These are phyloP conservation scores for Parnassius mnemosyne DNA, from an alignment of 2,888 invertebrate species.

Conservation along the genomic window DNA sequence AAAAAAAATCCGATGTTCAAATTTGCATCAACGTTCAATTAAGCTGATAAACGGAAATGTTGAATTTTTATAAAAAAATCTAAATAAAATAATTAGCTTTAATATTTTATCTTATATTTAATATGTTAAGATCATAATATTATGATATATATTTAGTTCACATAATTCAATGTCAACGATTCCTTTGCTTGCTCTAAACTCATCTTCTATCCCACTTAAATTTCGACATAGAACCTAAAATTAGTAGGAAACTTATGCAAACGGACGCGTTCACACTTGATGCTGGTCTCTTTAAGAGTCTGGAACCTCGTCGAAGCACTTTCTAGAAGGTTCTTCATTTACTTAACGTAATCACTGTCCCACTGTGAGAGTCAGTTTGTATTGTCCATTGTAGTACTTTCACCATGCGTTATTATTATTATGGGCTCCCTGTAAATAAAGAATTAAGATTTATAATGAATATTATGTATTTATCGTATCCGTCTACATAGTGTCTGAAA, in stretches of 20 bases:
- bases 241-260: conserved; percentile 64
- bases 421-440: conserved; percentile 45
- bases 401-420: conserved; percentile 44
- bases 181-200: not conserved
- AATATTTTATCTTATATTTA: too few species aligned
- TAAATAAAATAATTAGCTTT: too few species aligned
- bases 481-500: too few species aligned
- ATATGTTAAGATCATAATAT: too few species aligned
- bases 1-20: too few species aligned
- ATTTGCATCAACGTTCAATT: too few species aligned
- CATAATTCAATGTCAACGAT: too few species aligned
- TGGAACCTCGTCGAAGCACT: conserved; percentile 69
- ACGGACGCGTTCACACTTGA: conserved; percentile 35
- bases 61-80: too few species aligned
- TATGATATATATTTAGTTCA: too few species aligned
- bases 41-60: too few species aligned
- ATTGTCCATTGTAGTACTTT: conserved; percentile 38
- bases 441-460: too few species aligned
- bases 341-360: conserved; percentile 39
- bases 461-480: too few species aligned
- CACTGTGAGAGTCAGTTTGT: conserved; percentile 28
- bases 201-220: conserved; percentile 2
- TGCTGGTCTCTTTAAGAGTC: conserved; percentile 27
- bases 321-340: conserved; percentile 58
- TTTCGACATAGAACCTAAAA: conserved; percentile 47